Conservation (phyloP, 2,797 vertebrate species). For the Alcedo quadribrachys region DNA sequence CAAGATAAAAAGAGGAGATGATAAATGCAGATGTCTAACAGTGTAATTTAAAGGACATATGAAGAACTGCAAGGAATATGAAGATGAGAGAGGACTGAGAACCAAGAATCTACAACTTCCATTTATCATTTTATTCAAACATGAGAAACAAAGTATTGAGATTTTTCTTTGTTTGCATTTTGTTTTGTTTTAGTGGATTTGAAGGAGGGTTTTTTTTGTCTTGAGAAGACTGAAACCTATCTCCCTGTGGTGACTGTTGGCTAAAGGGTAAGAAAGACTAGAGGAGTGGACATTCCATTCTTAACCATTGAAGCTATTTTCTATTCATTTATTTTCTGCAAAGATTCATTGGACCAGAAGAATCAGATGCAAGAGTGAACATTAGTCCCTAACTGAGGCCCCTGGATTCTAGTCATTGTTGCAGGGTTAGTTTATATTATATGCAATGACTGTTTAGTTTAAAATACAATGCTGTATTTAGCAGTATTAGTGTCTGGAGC, state of each 20-base stretch:
- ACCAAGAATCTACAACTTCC: neutral
- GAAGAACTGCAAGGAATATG: neutral
- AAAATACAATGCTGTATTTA: neutral
- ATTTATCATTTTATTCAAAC: neutral
- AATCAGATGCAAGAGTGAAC: neutral
- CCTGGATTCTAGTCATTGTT: slow-evolving; percentile 6
- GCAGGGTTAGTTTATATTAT: slow-evolving; percentile 30
- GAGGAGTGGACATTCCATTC: neutral
- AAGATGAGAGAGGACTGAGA: neutral
- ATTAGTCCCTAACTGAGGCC: slow-evolving; percentile 7
- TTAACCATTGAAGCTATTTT: neutral
- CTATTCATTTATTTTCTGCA: neutral
- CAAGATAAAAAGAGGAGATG: neutral
- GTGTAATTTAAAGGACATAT: neutral
- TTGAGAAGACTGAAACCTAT: neutral
- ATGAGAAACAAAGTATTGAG: neutral
- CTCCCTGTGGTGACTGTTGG: neutral
- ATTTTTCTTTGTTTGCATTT: neutral
- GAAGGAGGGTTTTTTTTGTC: neutral
- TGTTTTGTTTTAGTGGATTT: neutral
- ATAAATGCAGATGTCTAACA: neutral
- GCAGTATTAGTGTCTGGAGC: neutral
- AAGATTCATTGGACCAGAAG: slow-evolving; percentile 12
- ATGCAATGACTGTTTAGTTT: neutral
- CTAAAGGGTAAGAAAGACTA: neutral